Evolutionary conservation across 2,797 vertebrate species (phyloP), one percentile per base, ranked within the genome.

Genomic region (Notolabrus celidotus): DNA sequence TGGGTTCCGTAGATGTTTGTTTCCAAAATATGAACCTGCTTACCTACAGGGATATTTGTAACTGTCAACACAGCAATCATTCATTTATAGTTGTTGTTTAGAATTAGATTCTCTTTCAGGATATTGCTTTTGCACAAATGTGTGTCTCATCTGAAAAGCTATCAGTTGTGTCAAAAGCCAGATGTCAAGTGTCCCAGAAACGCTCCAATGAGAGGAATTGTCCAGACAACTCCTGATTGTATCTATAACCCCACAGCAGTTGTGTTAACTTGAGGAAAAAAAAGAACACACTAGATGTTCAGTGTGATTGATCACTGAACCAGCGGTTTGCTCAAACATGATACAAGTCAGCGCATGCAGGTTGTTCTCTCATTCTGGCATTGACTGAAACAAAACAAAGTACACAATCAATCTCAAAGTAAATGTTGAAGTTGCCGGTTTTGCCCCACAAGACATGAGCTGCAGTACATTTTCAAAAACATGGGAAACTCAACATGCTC

Each of bases 311-410:
- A 79, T 75, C 55, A 34, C 31, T 46, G 22, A 41, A 58, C 17
- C 38, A 31, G 58, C 36, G 11, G 34, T 17, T 39, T 51, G 33
- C 19, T 61, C 29, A 50, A 34, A 31, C 41, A 39, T 0, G 3
- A 29, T 57, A 67, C 60, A 56, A 52, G 76, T 49, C 57, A 38
- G 15, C 31, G 46, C 61, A 59, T 61, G 65, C 61, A 31, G 1
- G 15, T 59, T 79, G 64, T 69, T 7, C 38, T 29, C 3, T 54
- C 27, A 8, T 27, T 7, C 8, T 14, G 45, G 59, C 66, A 31
- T 14, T 25, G 86, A 66, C n/a, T 41, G 56, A 65, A 70, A 58
- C 42, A 22, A 65, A 42, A 12, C 3, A 12, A 71, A 39, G 42
- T 3, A 25, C 27, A 41, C 46, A n/a, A 42, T 16, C 23, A 58